Evolutionary conservation across 2,888 invertebrate species (phyloP).

Genomic region (Spialia ferax): DNA sequence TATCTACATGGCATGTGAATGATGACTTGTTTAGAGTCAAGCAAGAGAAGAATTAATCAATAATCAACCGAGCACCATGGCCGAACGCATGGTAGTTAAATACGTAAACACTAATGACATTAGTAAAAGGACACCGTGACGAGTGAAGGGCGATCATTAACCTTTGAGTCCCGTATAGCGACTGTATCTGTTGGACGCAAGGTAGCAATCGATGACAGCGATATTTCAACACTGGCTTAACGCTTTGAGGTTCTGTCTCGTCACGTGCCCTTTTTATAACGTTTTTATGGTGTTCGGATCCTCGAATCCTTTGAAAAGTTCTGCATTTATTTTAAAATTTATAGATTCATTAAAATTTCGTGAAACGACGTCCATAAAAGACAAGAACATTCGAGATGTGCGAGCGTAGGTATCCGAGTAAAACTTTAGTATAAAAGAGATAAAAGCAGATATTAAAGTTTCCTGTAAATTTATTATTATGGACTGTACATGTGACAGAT

Average conservation of each 20-base stretch:
- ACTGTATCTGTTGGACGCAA: slow-evolving; percentile 23
- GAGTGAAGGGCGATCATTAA: slow-evolving; percentile 70
- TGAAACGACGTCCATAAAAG: slow-evolving; percentile 8
- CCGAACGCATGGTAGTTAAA: slow-evolving; percentile 39
- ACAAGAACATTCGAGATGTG: neutral
- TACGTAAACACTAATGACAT: slow-evolving; percentile 60
- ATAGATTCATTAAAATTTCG: slow-evolving; percentile 8
- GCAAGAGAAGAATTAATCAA: slow-evolving; percentile 2
- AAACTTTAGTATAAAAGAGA: neutral
- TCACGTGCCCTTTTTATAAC: slow-evolving; percentile 11
- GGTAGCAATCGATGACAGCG: slow-evolving; percentile 28
- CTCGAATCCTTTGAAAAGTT: slow-evolving; percentile 21
- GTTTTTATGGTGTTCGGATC: slow-evolving; percentile 23
- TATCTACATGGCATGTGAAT: neutral
- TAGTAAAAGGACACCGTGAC: slow-evolving; percentile 61
- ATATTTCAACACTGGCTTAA: slow-evolving; percentile 27
- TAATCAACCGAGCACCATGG: slow-evolving; percentile 23
- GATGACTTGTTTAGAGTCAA: neutral
- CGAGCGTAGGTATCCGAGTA: neutral
- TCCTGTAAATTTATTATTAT: no score
- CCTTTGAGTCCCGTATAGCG: slow-evolving; percentile 51
- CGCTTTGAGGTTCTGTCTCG: slow-evolving; percentile 10
- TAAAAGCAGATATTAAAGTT: no score
- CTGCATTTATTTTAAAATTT: slow-evolving; percentile 6
- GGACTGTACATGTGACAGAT: neutral